Evolutionary conservation across 2,888 invertebrate species (phyloP), one percentile per base, ranked within the genome.

Genomic region (Phaonia tiefii): DNA sequence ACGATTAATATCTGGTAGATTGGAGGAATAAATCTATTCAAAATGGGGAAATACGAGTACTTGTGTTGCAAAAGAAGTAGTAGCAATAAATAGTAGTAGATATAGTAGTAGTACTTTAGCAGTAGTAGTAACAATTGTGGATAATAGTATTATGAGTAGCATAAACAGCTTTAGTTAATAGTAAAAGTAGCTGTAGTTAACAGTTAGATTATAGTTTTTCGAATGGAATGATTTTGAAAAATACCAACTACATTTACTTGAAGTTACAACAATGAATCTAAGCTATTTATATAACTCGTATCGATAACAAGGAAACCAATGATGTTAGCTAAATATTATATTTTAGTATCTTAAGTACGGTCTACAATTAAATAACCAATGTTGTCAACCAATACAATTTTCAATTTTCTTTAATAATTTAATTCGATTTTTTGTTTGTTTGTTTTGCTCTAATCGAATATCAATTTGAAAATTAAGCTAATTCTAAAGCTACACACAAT

Each of bases 401-500:
- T n/a, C n/a, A 44, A 25, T 25, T 58, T 46, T 11, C 44, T 39
- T 82, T 15, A 49, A 60, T n/a, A 39, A 42, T 76, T 63, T 42
- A n/a, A n/a, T n/a, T n/a, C 8, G 10, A 37, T 65, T 56, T 42
- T 25, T 75, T 66, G 15, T 49, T 54, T 63, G 15, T 7, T 31
- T n/a, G n/a, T 17, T 25, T 54, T 67, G 25, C 20, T 10, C 66
- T 39, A 8, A 26, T 22, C 7, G n/a, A n/a, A 49, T 49, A n/a
- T 15, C 49, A n/a, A 15, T 49, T 67, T 20, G 20, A 63, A 39
- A 22, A 8, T 44, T 86, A 86, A 82, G 83, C 86, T 87, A 86
- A 82, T 60, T 46, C 80, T 78, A 75, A 86, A 86, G 84, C 86
- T 88, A 87, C 85, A 88, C 88, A 88, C 85, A 88, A 86, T 87